Evolutionary conservation across 2,797 vertebrate genomes (phyloP).

Genomic region (Trichosurus vulpecula): DNA sequence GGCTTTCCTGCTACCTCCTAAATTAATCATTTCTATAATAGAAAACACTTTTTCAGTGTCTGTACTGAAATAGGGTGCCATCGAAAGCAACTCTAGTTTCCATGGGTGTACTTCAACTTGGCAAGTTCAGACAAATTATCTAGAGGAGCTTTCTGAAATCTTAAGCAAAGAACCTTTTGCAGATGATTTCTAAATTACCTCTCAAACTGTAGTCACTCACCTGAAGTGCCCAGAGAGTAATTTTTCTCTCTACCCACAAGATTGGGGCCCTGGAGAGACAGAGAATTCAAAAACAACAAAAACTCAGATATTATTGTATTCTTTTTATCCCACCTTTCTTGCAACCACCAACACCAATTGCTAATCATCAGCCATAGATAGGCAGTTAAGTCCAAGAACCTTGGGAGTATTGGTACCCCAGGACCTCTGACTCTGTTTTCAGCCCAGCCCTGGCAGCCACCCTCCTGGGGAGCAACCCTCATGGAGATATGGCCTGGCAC

Average conservation of each 20-base stretch:
- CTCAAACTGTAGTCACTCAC: constrained; percentile 81
- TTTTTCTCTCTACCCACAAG: constrained; percentile 96
- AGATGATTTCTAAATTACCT: neutral
- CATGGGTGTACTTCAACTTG: neutral
- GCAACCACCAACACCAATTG: neutral
- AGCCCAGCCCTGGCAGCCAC: neutral
- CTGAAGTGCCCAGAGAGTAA: constrained; percentile 95
- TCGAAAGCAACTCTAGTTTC: neutral
- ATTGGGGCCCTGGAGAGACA: constrained; percentile 90
- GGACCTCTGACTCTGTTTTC: neutral
- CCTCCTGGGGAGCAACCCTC: neutral
- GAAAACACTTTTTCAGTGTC: neutral
- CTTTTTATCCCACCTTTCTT: neutral
- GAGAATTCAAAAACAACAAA: neutral
- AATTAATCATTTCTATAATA: neutral
- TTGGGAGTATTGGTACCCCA: neutral
- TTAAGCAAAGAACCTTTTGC: neutral
- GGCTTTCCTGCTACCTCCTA: neutral
- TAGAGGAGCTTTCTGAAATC: neutral
- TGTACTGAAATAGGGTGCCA: neutral
- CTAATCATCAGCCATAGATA: neutral
- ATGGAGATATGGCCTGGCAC: neutral
- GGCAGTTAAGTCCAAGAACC: neutral
- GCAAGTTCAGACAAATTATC: neutral
- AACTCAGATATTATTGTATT: neutral